These are phyloP conservation scores for Phylloscopus collybita DNA, from an alignment of 2,797 vertebrate species.

Conservation along the genomic window DNA sequence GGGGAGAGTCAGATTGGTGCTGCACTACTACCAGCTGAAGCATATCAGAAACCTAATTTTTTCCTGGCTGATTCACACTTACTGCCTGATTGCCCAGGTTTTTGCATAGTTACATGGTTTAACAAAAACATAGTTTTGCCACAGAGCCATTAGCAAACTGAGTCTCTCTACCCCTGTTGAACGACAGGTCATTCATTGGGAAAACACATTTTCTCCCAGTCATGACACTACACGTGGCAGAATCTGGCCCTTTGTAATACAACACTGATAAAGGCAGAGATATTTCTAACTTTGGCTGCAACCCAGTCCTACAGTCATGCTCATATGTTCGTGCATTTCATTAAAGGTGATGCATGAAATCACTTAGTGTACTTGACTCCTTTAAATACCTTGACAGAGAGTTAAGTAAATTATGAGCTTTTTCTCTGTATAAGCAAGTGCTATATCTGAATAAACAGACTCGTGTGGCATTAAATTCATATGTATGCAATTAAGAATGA, in stretches of 20 bases:
- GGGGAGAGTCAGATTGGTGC: background rate
- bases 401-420: background rate
- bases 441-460: background rate
- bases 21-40: background rate
- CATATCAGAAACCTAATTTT: background rate
- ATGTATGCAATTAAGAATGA: background rate
- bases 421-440: background rate
- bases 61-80: background rate
- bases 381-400: slow-evolving; percentile 29
- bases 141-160: background rate
- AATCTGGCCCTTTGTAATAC: background rate
- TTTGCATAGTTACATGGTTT: background rate
- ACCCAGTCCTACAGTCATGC: slow-evolving; percentile 8
- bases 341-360: slow-evolving; percentile 52
- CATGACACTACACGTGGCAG: background rate
- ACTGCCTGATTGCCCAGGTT: background rate
- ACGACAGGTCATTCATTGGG: background rate
- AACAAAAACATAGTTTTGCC: background rate
- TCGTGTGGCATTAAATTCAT: background rate
- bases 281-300: slow-evolving; percentile 3
- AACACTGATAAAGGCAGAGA: slow-evolving; percentile 7
- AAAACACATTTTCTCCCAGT: background rate
- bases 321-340: background rate
- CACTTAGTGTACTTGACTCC: slow-evolving; percentile 16
- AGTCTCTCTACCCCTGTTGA: background rate